Evolutionary conservation across 2,797 vertebrate species (phyloP), one percentile per base, ranked within the genome.

Genomic region (Babyrousa celebensis): DNA sequence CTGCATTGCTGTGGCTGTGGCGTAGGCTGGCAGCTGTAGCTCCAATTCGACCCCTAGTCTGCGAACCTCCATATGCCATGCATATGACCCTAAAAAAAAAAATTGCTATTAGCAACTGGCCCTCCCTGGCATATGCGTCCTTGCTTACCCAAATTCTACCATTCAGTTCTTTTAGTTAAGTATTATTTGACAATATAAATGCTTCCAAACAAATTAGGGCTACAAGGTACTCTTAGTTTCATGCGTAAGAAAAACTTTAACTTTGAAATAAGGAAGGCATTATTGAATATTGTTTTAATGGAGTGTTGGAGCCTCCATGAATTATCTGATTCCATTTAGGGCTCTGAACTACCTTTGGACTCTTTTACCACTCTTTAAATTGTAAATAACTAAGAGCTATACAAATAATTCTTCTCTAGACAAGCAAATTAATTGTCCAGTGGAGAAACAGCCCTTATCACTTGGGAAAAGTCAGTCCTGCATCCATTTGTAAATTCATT

Each of bases 371-470:
- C 27, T 62, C 52, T 91, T 88, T 58, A 65, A 20, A 5, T 18
- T 65, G 27, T 11, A 92, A 29, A 18, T 71, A 82, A 79, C 36
- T 25, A 3, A 77, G 6, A 70, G 20, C 3, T 43, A 72, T 54
- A 80, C 36, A 83, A 68, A 67, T 20, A 77, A 85, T 86, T 91
- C 56, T 77, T 83, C 62, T 92, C 52, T 83, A 96, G 70, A 70
- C 48, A 63, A 87, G 54, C 29, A 85, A 80, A 84, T 18, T 71
- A 48, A 58, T 40, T 74, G 32, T 54, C 21, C 25, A 80, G 36
- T 21, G 32, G 18, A 77, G 32, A 25, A n/a, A 80, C 12, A 63
- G 14, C 40, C 32, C 17, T 68, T 15, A 25, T 5, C 9, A 23
- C 62, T 84, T 48, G 12, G 80, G 54, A 82, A 87, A 80, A 67